phyloP scores from a whole-genome alignment of 2,888 invertebrate genomes.

The Steinernema carpocapsae region DNA sequence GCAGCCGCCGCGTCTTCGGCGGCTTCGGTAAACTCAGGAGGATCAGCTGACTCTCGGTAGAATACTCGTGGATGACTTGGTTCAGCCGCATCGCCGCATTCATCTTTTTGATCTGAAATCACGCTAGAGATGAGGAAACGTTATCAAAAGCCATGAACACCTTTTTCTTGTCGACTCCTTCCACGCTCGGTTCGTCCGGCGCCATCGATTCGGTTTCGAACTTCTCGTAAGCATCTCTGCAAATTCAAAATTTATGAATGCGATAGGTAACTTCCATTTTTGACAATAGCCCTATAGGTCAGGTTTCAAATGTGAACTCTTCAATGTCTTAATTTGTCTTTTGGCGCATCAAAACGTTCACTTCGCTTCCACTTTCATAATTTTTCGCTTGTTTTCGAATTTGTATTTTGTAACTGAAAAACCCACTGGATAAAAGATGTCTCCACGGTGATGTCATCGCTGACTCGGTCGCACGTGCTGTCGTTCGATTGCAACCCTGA shows the following conservation, averaged over 20 bases:
- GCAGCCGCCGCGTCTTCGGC: slow-evolving; percentile 43
- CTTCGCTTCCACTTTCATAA: too few relatives aligned
- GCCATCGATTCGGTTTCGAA: slow-evolving; percentile 30
- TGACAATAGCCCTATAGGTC: too few relatives aligned
- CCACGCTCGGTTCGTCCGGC: neutral
- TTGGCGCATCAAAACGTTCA: too few relatives aligned
- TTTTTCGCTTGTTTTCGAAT: neutral
- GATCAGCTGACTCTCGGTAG: slow-evolving; percentile 94
- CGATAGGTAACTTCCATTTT: neutral
- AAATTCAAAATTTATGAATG: neutral
- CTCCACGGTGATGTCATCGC: slow-evolving; percentile 41
- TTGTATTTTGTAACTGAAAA: neutral
- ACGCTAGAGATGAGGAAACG: neutral
- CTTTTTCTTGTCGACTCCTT: slow-evolving; percentile 20
- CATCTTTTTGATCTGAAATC: slow-evolving; percentile 85
- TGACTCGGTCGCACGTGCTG: slow-evolving; percentile 21
- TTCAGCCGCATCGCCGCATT: slow-evolving; percentile 97
- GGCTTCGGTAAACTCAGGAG: slow-evolving; percentile 93
- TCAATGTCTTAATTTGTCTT: too few relatives aligned
- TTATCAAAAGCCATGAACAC: neutral
- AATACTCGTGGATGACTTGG: slow-evolving; percentile 95
- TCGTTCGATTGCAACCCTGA: slow-evolving; percentile 22
- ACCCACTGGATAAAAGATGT: slow-evolving; percentile 50
- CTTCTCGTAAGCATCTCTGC: slow-evolving; percentile 24
- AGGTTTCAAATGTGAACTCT: too few relatives aligned